Conservation (phyloP, 2,113 vertebrate species). For the Rhinolophus ferrumequinum region DNA sequence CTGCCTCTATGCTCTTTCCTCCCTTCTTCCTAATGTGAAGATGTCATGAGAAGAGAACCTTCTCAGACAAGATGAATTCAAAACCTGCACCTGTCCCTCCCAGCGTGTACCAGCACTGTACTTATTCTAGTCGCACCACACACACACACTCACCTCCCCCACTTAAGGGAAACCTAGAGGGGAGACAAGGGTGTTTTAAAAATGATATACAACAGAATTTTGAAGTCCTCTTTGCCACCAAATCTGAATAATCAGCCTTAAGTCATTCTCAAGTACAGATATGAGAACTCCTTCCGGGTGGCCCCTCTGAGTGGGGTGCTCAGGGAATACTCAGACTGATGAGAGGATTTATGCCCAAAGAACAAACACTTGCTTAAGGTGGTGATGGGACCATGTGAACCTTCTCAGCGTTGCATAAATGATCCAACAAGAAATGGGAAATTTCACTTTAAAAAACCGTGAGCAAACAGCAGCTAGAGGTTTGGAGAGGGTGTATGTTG, state of each 20-base stretch:
- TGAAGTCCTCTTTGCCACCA: not conserved
- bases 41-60: slow-evolving; percentile 16
- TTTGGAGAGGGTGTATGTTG: not conserved
- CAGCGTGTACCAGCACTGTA: not conserved
- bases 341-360: not conserved
- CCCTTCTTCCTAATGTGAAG: slow-evolving; percentile 12
- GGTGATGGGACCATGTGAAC: not conserved
- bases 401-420: not conserved
- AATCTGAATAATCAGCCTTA: not conserved
- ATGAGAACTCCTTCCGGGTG: not conserved
- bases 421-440: not conserved
- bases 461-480: not conserved
- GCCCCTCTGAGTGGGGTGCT: not conserved
- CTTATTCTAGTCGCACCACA: not conserved
- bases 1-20: not conserved
- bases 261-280: not conserved
- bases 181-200: not conserved
- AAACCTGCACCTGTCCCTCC: not conserved
- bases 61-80: not conserved
- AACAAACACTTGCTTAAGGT: not conserved
- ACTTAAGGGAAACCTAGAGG: not conserved
- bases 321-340: slow-evolving; percentile 4
- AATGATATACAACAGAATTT: not conserved
- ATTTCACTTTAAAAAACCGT: not conserved
- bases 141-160: not conserved